These are phyloP conservation scores for Anabas testudineus DNA, from an alignment of 2,797 vertebrate genomes.

Conservation along the genomic window DNA sequence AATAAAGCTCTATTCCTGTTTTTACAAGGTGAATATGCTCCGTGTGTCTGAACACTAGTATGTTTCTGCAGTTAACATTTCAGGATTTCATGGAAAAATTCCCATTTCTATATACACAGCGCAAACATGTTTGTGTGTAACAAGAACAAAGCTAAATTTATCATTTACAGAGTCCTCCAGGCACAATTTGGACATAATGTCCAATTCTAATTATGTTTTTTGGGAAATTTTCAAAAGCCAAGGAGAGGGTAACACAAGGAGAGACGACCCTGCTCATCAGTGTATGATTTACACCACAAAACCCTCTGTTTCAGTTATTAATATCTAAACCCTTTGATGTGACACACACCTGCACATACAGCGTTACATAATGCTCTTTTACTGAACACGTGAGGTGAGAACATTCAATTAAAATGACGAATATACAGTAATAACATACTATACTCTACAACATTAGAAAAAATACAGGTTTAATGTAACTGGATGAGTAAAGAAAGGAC, in stretches of 20 bases:
- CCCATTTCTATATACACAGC: not conserved
- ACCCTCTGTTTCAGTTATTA: conserved; percentile 30
- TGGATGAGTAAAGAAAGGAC: no score
- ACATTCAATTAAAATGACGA: not conserved
- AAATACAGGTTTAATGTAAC: no score
- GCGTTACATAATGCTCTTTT: conserved; percentile 24
- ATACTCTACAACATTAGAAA: no score
- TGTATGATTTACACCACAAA: conserved; percentile 52
- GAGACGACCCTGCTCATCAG: conserved; percentile 23
- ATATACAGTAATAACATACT: no score
- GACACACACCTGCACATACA: not conserved
- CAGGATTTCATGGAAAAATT: not conserved
- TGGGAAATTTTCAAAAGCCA: not conserved
- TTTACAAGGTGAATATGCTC: no score
- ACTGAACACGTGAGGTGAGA: conserved; percentile 5
- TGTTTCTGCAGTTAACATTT: not conserved
- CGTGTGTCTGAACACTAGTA: not conserved
- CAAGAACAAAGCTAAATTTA: not conserved
- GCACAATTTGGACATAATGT: not conserved
- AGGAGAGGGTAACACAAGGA: not conserved
- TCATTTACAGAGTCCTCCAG: not conserved
- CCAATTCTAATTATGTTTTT: not conserved
- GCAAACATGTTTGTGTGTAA: not conserved
- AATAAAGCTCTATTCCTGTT: conserved; percentile 34
- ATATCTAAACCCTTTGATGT: conserved; percentile 28